A percentile compares a stretch with the other conserved stretches of the same genome.
Evolutionary conservation across 2,888 invertebrate genomes (phyloP).

Genomic region (Eupithecia exiguata): DNA sequence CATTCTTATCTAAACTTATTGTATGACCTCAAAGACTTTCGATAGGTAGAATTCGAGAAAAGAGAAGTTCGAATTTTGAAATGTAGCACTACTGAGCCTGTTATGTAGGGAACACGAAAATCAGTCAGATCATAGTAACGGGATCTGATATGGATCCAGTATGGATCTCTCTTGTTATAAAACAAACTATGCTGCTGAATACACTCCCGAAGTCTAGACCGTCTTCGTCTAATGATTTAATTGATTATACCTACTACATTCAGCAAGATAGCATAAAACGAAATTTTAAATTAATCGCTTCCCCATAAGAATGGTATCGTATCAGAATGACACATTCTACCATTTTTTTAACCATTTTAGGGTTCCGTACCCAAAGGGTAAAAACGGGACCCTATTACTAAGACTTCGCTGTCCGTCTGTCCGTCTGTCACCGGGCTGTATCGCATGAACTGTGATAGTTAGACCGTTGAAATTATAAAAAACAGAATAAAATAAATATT

Average conservation of each 20-base stretch:
- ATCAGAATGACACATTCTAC: too few species aligned
- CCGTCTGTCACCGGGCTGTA: too few species aligned
- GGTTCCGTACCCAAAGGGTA: too few species aligned
- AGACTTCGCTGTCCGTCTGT: too few species aligned
- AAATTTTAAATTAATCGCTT: too few species aligned
- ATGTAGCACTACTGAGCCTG: not conserved
- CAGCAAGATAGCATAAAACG: too few species aligned
- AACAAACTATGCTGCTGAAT: not conserved
- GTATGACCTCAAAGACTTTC: constrained; percentile 1
- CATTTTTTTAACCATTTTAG: too few species aligned
- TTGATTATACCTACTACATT: not conserved
- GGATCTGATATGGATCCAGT: not conserved
- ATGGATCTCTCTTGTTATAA: not conserved
- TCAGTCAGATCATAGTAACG: not conserved
- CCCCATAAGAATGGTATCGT: too few species aligned
- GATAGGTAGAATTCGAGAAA: not conserved
- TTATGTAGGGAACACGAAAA: not conserved
- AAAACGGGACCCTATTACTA: too few species aligned
- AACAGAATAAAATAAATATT: too few species aligned
- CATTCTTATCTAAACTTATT: constrained; percentile 5
- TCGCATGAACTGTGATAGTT: too few species aligned
- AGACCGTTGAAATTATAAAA: too few species aligned
- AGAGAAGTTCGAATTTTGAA: constrained; percentile 1
- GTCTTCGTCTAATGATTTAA: not conserved
- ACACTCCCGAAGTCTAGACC: not conserved